Conservation (phyloP, 2,888 invertebrate genomes). For the Tanytarsus gracilentus region DNA sequence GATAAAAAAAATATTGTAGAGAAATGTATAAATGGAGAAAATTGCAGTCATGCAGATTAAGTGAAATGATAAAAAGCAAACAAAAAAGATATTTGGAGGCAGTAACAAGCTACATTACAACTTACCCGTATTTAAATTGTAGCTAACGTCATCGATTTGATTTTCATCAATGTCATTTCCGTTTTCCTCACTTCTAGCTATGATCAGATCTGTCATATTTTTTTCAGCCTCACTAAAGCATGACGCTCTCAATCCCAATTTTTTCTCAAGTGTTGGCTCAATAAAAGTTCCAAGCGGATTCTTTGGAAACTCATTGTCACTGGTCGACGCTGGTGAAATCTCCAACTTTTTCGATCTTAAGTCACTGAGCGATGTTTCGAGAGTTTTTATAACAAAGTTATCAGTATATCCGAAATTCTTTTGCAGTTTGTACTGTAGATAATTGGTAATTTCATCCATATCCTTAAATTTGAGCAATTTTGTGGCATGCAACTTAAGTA, state of each 20-base stretch:
- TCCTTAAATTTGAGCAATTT: conserved; percentile 61
- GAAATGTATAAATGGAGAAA: too few relatives aligned
- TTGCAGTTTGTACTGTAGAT: conserved; percentile 61
- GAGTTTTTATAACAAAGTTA: conserved; percentile 69
- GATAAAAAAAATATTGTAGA: too few relatives aligned
- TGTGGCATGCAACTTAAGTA: conserved; percentile 81
- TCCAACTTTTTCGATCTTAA: conserved; percentile 70
- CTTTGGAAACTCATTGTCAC: conserved; percentile 65
- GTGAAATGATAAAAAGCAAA: background rate
- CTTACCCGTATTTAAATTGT: conserved; percentile 23
- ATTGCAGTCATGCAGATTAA: background rate
- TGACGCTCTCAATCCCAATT: conserved; percentile 57
- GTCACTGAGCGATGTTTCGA: conserved; percentile 75
- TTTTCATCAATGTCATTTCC: conserved; percentile 13
- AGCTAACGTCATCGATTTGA: background rate
- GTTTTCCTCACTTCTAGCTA: conserved; percentile 44
- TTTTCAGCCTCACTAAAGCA: conserved; percentile 67
- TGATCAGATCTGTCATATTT: conserved; percentile 59
- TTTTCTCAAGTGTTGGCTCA: conserved; percentile 56
- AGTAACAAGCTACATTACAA: background rate
- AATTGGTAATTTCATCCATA: conserved; percentile 73
- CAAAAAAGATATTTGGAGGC: background rate
- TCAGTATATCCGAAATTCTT: conserved; percentile 84
- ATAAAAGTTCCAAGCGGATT: conserved; percentile 71
- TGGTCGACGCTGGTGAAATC: conserved; percentile 61